Conservation (phyloP, 2,797 vertebrate species). For the Dermochelys coriacea region DNA sequence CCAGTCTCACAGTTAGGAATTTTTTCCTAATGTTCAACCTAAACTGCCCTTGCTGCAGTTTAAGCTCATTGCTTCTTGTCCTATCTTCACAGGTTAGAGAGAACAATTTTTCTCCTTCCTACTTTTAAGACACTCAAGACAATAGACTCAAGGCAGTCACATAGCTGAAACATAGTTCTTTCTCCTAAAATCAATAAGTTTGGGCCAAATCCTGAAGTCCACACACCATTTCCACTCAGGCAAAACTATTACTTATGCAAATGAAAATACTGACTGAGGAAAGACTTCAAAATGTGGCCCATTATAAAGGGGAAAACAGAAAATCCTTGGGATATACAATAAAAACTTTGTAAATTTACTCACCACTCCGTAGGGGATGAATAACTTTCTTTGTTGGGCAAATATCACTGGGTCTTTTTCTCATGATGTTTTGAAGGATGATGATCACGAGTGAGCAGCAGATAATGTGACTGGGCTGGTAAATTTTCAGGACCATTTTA, state of each 20-base stretch:
- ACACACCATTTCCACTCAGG: neutral
- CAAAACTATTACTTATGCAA: neutral
- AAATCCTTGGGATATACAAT: neutral
- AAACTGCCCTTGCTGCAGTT: no score
- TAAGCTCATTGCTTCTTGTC: no score
- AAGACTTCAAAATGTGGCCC: neutral
- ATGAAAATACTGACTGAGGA: constrained; percentile 8
- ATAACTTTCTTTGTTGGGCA: neutral
- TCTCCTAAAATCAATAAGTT: neutral
- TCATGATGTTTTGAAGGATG: neutral
- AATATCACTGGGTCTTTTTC: neutral
- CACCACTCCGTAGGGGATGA: neutral
- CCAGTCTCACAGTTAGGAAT: no score
- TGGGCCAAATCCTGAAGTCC: neutral
- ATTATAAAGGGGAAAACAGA: neutral
- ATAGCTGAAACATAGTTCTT: neutral
- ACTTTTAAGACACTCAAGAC: neutral
- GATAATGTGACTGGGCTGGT: constrained; percentile 29
- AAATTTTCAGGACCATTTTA: constrained; percentile 29
- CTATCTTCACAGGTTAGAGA: no score
- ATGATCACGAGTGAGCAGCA: neutral
- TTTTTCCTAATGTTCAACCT: no score
- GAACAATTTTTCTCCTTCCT: no score
- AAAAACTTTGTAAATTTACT: constrained; percentile 9
- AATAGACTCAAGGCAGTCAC: neutral